These are phyloP conservation scores for Casuarius casuarius DNA, from an alignment of 2,113 vertebrate species.

Conservation along the genomic window DNA sequence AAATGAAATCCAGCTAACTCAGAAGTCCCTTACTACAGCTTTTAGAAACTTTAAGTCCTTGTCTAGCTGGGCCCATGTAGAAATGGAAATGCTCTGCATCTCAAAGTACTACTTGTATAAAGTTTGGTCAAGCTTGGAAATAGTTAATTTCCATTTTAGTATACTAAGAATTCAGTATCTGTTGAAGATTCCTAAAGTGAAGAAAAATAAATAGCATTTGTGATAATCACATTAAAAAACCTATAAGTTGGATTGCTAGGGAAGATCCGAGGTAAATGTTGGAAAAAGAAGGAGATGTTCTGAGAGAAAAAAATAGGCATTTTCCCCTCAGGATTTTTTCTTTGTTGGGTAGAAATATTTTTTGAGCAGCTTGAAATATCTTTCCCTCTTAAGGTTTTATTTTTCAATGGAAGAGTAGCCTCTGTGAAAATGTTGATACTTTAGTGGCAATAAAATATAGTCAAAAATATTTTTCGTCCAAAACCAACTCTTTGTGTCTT, in stretches of 20 bases:
- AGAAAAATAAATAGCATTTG: background rate
- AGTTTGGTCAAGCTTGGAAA: background rate
- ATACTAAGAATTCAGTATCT: background rate
- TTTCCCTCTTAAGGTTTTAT: background rate
- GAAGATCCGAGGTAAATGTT: background rate
- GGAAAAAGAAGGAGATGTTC: background rate
- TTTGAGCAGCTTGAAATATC: background rate
- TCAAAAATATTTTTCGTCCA: background rate
- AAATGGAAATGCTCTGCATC: background rate
- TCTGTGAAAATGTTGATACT: background rate
- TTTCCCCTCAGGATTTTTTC: background rate
- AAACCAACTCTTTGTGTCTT: background rate
- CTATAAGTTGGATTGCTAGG: background rate
- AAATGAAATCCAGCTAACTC: constrained; percentile 43
- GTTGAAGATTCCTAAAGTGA: background rate
- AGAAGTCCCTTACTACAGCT: constrained; percentile 2
- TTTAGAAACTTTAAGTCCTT: background rate
- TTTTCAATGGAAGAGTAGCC: background rate
- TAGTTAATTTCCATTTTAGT: background rate
- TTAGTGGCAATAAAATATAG: background rate
- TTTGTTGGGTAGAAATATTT: background rate
- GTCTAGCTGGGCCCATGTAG: background rate
- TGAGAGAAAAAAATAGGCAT: background rate
- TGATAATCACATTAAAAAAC: background rate
- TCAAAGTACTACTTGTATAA: background rate